A percentile compares a stretch with the other conserved stretches of the same genome.
phyloP scores from a whole-genome alignment of 1,140 invertebrate genomes.

The Drosophila auraria region DNA sequence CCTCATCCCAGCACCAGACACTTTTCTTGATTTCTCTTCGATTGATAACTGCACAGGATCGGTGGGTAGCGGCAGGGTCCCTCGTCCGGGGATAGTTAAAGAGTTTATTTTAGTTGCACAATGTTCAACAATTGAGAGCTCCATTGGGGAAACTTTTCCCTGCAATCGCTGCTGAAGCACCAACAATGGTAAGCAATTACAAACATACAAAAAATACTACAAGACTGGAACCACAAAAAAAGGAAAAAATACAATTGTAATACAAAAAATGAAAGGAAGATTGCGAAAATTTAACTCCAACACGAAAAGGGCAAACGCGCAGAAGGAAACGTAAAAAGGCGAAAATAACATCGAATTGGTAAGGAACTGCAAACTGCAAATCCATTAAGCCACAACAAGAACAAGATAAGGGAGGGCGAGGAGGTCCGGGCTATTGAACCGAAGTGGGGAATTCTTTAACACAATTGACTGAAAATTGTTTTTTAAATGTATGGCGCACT shows the following conservation, averaged over 20 bases:
- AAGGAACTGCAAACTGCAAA: slow-evolving; percentile 82
- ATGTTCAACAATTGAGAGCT: slow-evolving; percentile 67
- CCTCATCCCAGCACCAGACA: slow-evolving; percentile 4
- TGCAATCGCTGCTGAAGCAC: slow-evolving; percentile 42
- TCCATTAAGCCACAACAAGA: slow-evolving; percentile 82
- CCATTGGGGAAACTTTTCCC: slow-evolving; percentile 37
- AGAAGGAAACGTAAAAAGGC: slow-evolving; percentile 71
- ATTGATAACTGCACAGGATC: slow-evolving; percentile 31
- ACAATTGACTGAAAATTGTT: slow-evolving; percentile 77
- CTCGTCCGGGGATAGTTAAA: slow-evolving; percentile 47
- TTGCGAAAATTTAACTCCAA: slow-evolving; percentile 57
- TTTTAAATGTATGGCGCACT: slow-evolving; percentile 41
- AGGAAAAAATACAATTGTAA: slow-evolving; percentile 16
- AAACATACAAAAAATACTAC: slow-evolving; percentile 57
- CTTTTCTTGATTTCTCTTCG: slow-evolving; percentile 45
- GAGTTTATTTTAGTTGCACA: slow-evolving; percentile 60
- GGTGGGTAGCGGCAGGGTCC: background rate
- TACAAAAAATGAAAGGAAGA: slow-evolving; percentile 33
- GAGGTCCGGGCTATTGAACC: slow-evolving; percentile 11
- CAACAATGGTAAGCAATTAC: slow-evolving; percentile 79
- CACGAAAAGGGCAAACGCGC: slow-evolving; percentile 78
- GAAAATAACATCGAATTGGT: slow-evolving; percentile 80
- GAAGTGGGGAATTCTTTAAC: slow-evolving; percentile 22
- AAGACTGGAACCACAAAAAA: slow-evolving; percentile 6
- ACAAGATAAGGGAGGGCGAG: slow-evolving; percentile 51